Conservation (phyloP, 1,140 invertebrate species). For the Teleogryllus occipitalis region DNA sequence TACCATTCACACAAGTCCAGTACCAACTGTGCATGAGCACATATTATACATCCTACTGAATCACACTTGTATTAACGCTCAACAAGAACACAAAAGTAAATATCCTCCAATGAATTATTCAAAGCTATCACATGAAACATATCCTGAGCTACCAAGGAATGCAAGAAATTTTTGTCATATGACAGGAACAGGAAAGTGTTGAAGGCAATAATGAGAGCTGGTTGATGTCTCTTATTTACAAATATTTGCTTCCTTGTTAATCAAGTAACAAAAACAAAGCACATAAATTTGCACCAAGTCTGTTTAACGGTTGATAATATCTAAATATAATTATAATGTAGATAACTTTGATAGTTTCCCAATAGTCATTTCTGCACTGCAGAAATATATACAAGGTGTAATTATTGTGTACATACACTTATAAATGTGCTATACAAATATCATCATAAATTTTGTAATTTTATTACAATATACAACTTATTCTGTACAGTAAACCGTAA, state of each 20-base stretch:
- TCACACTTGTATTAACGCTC: background rate
- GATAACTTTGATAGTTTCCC: background rate
- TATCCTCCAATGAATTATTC: background rate
- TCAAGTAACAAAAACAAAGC: conserved; percentile 5
- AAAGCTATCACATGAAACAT: conserved; percentile 9
- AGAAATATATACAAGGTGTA: conserved; percentile 5
- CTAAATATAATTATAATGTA: conserved; percentile 7
- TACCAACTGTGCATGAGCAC: background rate
- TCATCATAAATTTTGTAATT: conserved; percentile 4
- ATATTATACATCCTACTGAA: background rate
- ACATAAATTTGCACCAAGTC: background rate
- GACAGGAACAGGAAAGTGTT: conserved; percentile 7
- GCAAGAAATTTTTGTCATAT: background rate
- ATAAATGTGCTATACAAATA: background rate
- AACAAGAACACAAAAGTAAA: background rate
- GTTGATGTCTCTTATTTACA: background rate
- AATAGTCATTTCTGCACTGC: conserved; percentile 9
- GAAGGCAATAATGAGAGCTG: background rate
- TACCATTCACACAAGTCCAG: background rate
- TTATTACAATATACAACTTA: conserved; percentile 13
- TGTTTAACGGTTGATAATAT: background rate
- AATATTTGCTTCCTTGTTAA: conserved; percentile 1
- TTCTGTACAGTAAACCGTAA: background rate
- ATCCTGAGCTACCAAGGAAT: conserved; percentile 17
- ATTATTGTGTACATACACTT: background rate